A percentile compares a stretch with the other conserved stretches of the same genome.
phyloP scores from a whole-genome alignment of 2,797 vertebrate genomes.

The Gymnodraco acuticeps region DNA sequence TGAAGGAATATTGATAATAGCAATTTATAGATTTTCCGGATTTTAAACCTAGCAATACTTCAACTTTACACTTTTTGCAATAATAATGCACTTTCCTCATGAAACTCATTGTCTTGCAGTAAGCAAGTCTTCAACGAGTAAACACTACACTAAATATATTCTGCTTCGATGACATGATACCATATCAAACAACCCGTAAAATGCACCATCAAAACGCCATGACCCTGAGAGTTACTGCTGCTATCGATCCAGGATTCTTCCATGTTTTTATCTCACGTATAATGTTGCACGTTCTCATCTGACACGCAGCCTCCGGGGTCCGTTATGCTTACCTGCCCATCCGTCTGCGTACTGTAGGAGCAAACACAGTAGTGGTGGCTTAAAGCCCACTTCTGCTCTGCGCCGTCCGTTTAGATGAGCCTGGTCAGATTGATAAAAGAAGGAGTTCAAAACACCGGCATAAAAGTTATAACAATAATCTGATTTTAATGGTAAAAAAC shows the following conservation, averaged over 20 bases:
- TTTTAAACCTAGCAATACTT: not conserved
- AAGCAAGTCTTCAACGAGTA: not conserved
- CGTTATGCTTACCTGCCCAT: conserved; percentile 54
- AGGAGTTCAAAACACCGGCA: too few relatives aligned
- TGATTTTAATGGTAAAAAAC: too few relatives aligned
- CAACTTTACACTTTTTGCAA: not conserved
- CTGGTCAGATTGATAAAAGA: too few relatives aligned
- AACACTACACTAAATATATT: conserved; percentile 17
- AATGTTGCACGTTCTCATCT: conserved; percentile 7
- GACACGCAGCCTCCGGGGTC: conserved; percentile 36
- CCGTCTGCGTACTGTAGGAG: conserved; percentile 45
- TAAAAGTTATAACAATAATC: too few relatives aligned
- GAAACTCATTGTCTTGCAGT: not conserved
- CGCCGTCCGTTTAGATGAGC: too few relatives aligned
- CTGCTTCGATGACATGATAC: conserved; percentile 5
- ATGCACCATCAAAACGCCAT: conserved; percentile 36
- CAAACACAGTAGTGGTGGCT: too few relatives aligned
- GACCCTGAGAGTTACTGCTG: not conserved
- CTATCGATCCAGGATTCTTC: conserved; percentile 35
- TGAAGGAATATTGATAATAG: not conserved
- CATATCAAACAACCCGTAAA: conserved; percentile 29
- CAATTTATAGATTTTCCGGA: not conserved
- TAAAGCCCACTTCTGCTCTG: too few relatives aligned
- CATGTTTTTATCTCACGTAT: conserved; percentile 19
- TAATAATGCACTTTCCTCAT: not conserved